Percentiles rank a stretch among this genome's conserved stretches.
phyloP scores from a whole-genome alignment of 2,113 vertebrate genomes.

The Chunga burmeisteri region DNA sequence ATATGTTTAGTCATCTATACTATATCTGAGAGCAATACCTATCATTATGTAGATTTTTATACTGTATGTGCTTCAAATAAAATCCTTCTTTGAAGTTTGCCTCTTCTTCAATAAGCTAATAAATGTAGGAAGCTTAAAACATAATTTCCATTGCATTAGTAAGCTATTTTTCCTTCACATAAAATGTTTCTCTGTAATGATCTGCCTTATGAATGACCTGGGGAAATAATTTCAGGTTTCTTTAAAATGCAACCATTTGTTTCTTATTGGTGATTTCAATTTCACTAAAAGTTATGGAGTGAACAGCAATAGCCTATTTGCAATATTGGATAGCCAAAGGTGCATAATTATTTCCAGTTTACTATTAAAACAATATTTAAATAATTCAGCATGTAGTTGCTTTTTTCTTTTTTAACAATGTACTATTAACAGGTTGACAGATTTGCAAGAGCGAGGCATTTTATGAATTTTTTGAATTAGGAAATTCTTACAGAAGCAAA shows the following conservation, averaged over 20 bases:
- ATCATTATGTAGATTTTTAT: neutral
- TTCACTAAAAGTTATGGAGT: conserved; percentile 32
- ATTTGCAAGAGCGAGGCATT: neutral
- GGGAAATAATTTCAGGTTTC: conserved; percentile 62
- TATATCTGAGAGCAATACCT: neutral
- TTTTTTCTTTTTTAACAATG: conserved; percentile 1
- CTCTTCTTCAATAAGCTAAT: conserved; percentile 36
- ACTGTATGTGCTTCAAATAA: neutral
- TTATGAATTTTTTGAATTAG: conserved; percentile 13
- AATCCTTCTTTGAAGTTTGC: neutral
- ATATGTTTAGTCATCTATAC: neutral
- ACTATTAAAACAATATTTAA: conserved; percentile 58
- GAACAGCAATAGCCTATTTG: neutral
- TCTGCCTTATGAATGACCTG: conserved; percentile 56
- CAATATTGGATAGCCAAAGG: conserved; percentile 40
- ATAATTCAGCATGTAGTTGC: conserved; percentile 5
- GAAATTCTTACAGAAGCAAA: neutral
- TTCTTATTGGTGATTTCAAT: conserved; percentile 49
- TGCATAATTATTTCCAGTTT: conserved; percentile 44
- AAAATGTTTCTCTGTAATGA: conserved; percentile 41
- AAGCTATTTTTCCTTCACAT: neutral
- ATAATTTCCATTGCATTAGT: conserved; percentile 17
- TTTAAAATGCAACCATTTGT: conserved; percentile 51
- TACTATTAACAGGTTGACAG: conserved; percentile 10
- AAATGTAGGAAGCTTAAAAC: conserved; percentile 16